These are phyloP conservation scores for Synergus gifuensis DNA, from an alignment of 2,888 invertebrate species.

Conservation along the genomic window DNA sequence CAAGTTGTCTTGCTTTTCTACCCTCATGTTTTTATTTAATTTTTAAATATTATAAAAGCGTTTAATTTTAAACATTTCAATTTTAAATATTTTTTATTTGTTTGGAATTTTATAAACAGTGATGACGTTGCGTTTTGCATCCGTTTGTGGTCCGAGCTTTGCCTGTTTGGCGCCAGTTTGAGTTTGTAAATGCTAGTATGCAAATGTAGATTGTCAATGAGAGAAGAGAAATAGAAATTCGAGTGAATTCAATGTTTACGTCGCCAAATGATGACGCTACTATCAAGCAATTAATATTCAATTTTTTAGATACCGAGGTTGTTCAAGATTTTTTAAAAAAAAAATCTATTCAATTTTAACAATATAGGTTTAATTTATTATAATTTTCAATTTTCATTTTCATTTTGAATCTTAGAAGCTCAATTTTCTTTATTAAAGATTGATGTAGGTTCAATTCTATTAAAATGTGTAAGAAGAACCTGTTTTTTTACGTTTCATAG, in stretches of 20 bases:
- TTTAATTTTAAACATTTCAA: no score
- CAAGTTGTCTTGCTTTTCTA: slow-evolving; percentile 20
- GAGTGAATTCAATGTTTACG: slow-evolving; percentile 27
- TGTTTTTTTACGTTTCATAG: not conserved
- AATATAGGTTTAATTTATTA: not conserved
- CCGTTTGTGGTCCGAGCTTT: slow-evolving; percentile 12
- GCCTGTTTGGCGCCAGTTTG: slow-evolving; percentile 4
- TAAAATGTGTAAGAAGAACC: not conserved
- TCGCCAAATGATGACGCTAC: not conserved
- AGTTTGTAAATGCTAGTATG: slow-evolving; percentile 29
- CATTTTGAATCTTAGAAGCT: not conserved
- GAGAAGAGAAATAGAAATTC: slow-evolving; percentile 26
- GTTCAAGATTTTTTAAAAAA: not conserved
- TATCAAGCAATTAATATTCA: not conserved
- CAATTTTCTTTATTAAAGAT: not conserved
- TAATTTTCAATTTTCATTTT: not conserved
- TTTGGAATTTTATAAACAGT: not conserved
- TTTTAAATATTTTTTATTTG: slow-evolving; percentile 4
- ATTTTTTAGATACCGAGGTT: slow-evolving; percentile 8
- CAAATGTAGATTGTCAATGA: slow-evolving; percentile 17
- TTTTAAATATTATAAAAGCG: no score
- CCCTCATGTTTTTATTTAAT: no score
- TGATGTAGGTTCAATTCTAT: not conserved
- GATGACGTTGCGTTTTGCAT: slow-evolving; percentile 2
- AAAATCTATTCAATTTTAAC: not conserved